These are phyloP conservation scores for Cyrtorhinus lividipennis DNA, from an alignment of 1,140 invertebrate genomes.

Conservation along the genomic window DNA sequence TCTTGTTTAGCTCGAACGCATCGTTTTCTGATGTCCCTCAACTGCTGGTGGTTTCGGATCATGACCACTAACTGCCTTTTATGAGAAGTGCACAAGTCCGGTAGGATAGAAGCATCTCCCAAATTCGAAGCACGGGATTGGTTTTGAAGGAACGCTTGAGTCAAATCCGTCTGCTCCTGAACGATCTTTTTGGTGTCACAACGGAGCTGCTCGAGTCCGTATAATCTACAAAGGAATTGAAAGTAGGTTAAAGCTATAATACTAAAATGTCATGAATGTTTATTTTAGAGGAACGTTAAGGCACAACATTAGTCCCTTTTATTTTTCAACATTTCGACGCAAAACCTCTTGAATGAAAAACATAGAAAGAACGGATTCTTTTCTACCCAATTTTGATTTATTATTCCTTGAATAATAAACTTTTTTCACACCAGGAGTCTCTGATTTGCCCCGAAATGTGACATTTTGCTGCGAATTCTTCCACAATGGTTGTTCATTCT, in stretches of 20 bases:
- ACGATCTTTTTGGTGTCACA: conserved; percentile 57
- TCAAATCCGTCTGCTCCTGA: conserved; percentile 66
- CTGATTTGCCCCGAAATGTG: too few relatives aligned
- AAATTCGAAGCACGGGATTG: conserved; percentile 59
- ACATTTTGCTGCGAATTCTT: too few relatives aligned
- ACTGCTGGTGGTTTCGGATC: conserved; percentile 59
- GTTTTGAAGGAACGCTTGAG: conserved; percentile 53
- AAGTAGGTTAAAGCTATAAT: not conserved
- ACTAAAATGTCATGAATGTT: not conserved
- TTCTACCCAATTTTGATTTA: too few relatives aligned
- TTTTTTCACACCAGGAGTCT: too few relatives aligned
- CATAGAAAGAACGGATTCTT: too few relatives aligned
- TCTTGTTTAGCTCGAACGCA: conserved; percentile 80
- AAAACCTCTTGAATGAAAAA: too few relatives aligned
- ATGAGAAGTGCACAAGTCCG: conserved; percentile 71
- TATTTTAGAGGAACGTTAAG: not conserved
- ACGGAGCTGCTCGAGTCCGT: conserved; percentile 68
- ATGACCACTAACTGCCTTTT: conserved; percentile 61
- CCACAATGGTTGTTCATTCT: too few relatives aligned
- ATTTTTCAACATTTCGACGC: too few relatives aligned
- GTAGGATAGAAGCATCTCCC: conserved; percentile 65
- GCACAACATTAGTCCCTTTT: too few relatives aligned
- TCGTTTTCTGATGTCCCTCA: conserved; percentile 62
- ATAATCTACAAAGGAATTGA: conserved; percentile 41
- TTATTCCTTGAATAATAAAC: too few relatives aligned